These are phyloP conservation scores for Sebastes glaucus DNA, from an alignment of 2,797 vertebrate genomes.

Conservation along the genomic window DNA sequence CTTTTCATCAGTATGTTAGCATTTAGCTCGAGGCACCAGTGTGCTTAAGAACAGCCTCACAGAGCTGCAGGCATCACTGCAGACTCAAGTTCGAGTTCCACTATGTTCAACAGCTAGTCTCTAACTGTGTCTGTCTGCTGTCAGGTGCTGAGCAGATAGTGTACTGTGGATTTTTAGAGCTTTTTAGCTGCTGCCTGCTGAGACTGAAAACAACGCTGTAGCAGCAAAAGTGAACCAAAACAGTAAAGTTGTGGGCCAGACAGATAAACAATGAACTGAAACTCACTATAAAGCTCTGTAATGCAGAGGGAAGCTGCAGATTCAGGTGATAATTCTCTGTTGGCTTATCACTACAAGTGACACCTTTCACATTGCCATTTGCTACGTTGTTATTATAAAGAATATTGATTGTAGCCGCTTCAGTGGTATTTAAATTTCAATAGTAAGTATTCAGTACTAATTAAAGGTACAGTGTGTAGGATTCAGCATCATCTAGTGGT, in stretches of 20 bases:
- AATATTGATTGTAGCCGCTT: not conserved
- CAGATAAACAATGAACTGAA: not conserved
- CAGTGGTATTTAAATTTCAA: not conserved
- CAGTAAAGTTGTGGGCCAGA: not conserved
- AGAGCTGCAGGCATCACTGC: no score
- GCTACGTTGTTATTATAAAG: no score
- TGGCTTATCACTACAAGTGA: no score
- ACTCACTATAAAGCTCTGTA: not conserved
- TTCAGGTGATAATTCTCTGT: not conserved
- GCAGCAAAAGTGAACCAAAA: not conserved
- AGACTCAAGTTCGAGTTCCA: not conserved
- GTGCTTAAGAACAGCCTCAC: no score
- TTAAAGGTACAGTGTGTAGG: no score
- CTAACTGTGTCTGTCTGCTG: not conserved
- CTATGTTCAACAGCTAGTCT: not conserved
- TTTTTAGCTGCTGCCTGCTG: not conserved
- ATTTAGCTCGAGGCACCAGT: no score
- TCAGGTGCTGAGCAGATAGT: not conserved
- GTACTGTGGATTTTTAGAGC: not conserved
- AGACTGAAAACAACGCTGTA: not conserved
- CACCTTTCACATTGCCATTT: not conserved
- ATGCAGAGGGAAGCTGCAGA: not conserved
- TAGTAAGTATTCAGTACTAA: no score
- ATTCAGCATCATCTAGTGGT: no score
- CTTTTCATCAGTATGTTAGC: no score